Conservation (phyloP, 2,888 invertebrate species). For the Zygogramma bicolorata region DNA sequence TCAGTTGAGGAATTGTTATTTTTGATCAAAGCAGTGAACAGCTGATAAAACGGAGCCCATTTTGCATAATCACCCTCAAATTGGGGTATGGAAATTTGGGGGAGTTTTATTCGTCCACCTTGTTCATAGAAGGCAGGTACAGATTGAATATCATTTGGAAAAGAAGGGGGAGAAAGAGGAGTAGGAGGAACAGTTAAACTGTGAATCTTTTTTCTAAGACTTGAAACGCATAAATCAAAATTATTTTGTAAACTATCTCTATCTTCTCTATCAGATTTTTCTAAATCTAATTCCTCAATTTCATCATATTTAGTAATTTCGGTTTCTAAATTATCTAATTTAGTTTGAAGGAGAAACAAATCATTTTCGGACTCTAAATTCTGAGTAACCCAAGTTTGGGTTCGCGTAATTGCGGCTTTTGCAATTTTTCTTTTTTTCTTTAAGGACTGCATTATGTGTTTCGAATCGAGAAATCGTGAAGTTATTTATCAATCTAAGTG, state of each 20-base stretch:
- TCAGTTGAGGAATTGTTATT: background rate
- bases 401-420: constrained; percentile 1
- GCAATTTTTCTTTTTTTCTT: background rate
- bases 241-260: background rate
- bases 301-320: background rate
- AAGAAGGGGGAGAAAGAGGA: background rate
- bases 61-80: background rate
- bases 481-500: background rate
- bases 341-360: background rate
- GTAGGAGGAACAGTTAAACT: background rate
- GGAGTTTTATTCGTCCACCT: background rate
- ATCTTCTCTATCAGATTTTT: background rate
- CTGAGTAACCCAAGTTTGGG: constrained; percentile 3
- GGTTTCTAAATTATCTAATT: background rate
- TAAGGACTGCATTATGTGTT: background rate
- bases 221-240: background rate
- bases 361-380: constrained; percentile 7
- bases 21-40: background rate
- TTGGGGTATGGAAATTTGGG: background rate
- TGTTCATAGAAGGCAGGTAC: background rate
- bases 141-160: background rate
- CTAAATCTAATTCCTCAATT: background rate
- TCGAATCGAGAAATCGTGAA: background rate
- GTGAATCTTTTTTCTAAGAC: background rate
- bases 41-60: background rate